These are phyloP conservation scores for Cyclina sinensis DNA, from an alignment of 1,140 invertebrate species.

Conservation along the genomic window DNA sequence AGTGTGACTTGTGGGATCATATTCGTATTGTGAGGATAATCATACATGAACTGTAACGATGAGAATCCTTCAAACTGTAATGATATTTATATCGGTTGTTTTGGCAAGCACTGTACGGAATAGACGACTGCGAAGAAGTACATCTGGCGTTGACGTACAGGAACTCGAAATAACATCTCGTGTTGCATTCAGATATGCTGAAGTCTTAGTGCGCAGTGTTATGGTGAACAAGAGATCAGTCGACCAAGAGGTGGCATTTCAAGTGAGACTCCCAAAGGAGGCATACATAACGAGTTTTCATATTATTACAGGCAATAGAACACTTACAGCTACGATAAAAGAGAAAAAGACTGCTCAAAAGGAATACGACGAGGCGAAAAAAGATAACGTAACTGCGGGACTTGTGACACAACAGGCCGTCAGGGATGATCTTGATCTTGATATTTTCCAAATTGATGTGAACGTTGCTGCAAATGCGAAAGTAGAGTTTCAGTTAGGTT, in stretches of 20 bases:
- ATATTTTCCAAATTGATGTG: conserved; percentile 9
- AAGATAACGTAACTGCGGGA: conserved; percentile 4
- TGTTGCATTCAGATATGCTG: neutral
- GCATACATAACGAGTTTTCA: conserved; percentile 32
- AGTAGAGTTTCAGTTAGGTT: conserved; percentile 8
- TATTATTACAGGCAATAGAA: neutral
- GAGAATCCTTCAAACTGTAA: too few relatives aligned
- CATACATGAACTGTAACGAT: too few relatives aligned
- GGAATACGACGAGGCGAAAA: neutral
- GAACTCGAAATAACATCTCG: neutral
- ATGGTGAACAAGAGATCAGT: neutral
- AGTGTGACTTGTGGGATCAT: too few relatives aligned
- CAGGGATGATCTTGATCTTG: neutral
- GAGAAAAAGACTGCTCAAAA: conserved; percentile 10
- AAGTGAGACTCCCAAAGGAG: neutral
- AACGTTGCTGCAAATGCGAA: neutral
- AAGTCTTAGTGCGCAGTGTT: neutral
- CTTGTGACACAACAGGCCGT: conserved; percentile 5
- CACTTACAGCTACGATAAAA: neutral
- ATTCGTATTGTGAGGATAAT: too few relatives aligned
- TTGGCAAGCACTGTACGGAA: neutral
- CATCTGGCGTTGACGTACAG: neutral
- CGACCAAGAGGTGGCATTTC: conserved; percentile 8
- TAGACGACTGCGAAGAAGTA: neutral
- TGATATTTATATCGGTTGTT: too few relatives aligned